Percentiles rank a stretch among this genome's conserved stretches.
These are phyloP conservation scores for Amblyopsis hoosieri DNA, from an alignment of 2,797 vertebrate species.

Conservation along the genomic window DNA sequence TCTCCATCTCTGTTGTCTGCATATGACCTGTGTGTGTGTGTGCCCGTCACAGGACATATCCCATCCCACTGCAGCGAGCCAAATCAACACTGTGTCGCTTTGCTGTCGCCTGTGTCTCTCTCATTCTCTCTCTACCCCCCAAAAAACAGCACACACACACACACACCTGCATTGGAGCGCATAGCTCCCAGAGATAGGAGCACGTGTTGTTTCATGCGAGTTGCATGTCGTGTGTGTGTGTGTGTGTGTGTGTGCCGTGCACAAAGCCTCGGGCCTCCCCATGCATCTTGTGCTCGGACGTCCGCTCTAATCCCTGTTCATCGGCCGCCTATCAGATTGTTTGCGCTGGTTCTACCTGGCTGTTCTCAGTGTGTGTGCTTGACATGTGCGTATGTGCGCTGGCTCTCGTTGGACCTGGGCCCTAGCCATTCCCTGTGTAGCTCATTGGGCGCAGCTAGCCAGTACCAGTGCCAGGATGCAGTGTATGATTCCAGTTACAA, in stretches of 20 bases:
- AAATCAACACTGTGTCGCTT: constrained; percentile 16
- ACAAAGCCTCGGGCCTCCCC: constrained; percentile 26
- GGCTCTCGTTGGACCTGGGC: constrained; percentile 10
- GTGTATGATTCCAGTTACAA: too few species aligned
- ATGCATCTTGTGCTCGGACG: constrained; percentile 24
- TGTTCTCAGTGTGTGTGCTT: constrained; percentile 7
- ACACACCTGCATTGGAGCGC: constrained; percentile 14
- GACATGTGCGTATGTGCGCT: constrained; percentile 3
- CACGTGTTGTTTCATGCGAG: constrained; percentile 26
- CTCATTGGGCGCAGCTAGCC: too few species aligned
- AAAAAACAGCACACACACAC: neutral
- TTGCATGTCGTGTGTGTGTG: neutral
- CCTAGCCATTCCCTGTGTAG: neutral
- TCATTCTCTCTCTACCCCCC: constrained; percentile 1
- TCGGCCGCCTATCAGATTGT: constrained; percentile 41
- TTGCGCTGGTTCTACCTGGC: constrained; percentile 20
- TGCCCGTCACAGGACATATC: constrained; percentile 61
- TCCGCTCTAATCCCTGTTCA: constrained; percentile 37
- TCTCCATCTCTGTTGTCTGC: constrained; percentile 35
- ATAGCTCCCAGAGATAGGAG: neutral
- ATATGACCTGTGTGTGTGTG: constrained; percentile 22
- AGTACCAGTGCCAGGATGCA: too few species aligned
- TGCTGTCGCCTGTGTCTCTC: constrained; percentile 2
- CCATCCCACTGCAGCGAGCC: constrained; percentile 31
- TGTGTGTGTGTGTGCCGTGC: neutral